phyloP scores from a whole-genome alignment of 1,140 invertebrate genomes.

The Sesamia nonagrioides region DNA sequence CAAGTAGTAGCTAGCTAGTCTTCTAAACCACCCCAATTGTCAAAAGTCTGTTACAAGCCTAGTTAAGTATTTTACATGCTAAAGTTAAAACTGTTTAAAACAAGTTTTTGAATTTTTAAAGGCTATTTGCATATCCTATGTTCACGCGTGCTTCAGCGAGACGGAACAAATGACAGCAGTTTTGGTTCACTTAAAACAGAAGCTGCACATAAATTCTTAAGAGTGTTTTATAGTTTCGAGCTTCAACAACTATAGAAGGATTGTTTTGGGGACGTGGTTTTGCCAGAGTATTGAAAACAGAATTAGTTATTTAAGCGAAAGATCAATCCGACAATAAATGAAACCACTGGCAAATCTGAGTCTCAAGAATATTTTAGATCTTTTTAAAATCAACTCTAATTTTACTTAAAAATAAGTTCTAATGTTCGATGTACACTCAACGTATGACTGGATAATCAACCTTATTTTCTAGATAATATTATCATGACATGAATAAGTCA shows the following conservation, averaged over 20 bases:
- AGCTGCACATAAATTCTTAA: not conserved
- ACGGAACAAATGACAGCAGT: not conserved
- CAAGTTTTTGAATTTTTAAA: not conserved
- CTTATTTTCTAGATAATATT: too few relatives aligned
- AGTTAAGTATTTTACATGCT: not conserved
- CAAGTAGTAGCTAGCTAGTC: too few relatives aligned
- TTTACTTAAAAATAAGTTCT: too few relatives aligned
- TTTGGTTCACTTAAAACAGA: not conserved
- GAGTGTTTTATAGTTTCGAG: not conserved
- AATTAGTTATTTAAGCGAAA: too few relatives aligned
- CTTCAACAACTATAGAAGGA: not conserved
- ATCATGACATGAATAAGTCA: too few relatives aligned
- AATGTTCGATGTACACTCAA: too few relatives aligned
- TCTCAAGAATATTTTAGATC: too few relatives aligned
- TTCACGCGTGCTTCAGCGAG: not conserved
- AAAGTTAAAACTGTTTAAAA: conserved; percentile 5
- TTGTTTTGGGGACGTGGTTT: not conserved
- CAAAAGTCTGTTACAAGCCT: not conserved
- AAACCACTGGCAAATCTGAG: too few relatives aligned
- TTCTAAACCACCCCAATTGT: not conserved
- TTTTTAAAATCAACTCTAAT: too few relatives aligned
- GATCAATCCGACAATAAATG: too few relatives aligned
- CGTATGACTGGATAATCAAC: too few relatives aligned
- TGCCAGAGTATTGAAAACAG: too few relatives aligned
- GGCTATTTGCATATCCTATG: conserved; percentile 2